Conservation (phyloP, 1,140 invertebrate species). For the Phthorimaea operculella region DNA sequence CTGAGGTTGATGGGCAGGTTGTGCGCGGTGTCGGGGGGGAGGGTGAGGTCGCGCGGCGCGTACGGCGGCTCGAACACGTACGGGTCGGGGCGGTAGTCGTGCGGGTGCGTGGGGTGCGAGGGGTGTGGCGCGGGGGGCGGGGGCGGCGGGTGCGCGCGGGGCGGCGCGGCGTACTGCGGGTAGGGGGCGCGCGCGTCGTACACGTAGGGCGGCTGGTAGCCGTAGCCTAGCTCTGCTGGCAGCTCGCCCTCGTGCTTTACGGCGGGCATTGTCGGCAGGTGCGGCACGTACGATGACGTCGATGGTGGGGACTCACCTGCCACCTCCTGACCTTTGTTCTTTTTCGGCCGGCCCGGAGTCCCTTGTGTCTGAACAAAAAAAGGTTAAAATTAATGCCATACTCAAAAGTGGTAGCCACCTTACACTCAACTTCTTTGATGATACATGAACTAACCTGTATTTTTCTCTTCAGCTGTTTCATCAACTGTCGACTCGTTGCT, state of each 20-base stretch:
- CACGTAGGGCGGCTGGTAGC: slow-evolving; percentile 38
- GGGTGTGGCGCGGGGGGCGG: slow-evolving; percentile 9
- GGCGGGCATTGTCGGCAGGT: slow-evolving; percentile 21
- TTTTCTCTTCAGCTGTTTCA: slow-evolving; percentile 79
- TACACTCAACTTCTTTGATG: not conserved
- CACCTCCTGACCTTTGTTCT: slow-evolving; percentile 48
- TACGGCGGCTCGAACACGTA: slow-evolving; percentile 46
- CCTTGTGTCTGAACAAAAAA: slow-evolving; percentile 36
- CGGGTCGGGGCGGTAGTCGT: slow-evolving; percentile 41
- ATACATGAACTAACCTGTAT: slow-evolving; percentile 66
- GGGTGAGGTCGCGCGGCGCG: slow-evolving; percentile 39
- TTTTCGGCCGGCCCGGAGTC: slow-evolving; percentile 53
- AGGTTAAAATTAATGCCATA: not conserved
- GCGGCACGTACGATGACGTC: slow-evolving; percentile 40
- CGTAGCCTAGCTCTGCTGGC: slow-evolving; percentile 27
- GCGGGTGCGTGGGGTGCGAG: slow-evolving; percentile 17
- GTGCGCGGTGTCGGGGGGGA: slow-evolving; percentile 33
- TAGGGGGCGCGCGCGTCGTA: slow-evolving; percentile 36
- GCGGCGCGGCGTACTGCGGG: slow-evolving; percentile 32
- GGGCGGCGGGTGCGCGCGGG: slow-evolving; percentile 33
- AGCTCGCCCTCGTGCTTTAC: slow-evolving; percentile 51
- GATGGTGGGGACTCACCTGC: slow-evolving; percentile 47
- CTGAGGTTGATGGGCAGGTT: slow-evolving; percentile 60
- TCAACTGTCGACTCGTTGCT: slow-evolving; percentile 75
- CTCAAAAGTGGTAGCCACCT: not conserved